phyloP scores from a whole-genome alignment of 2,113 vertebrate genomes.

The Chloropsis cyanopogon region DNA sequence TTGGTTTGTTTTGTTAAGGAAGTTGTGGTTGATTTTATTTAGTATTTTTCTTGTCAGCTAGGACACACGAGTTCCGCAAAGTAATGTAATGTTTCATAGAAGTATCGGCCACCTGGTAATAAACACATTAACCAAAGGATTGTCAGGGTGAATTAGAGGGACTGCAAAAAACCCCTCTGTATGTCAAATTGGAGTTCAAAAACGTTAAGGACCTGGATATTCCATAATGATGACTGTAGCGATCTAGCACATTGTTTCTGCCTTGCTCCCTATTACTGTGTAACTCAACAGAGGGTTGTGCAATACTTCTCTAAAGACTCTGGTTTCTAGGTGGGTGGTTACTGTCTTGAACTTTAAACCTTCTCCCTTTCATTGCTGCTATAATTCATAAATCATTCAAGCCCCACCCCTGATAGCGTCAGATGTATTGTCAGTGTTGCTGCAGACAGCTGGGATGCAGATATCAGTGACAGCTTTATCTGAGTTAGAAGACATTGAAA shows the following conservation, averaged over 20 bases:
- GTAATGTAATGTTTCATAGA: not conserved
- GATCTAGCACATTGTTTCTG: not conserved
- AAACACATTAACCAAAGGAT: not conserved
- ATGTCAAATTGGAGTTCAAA: not conserved
- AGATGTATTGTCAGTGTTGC: not conserved
- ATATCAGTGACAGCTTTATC: not conserved
- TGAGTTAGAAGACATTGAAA: not conserved
- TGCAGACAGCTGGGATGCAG: not conserved
- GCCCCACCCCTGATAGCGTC: not conserved
- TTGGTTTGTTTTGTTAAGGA: not conserved
- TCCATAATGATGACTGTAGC: not conserved
- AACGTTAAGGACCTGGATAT: not conserved
- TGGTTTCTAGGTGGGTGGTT: not conserved
- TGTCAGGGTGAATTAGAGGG: not conserved
- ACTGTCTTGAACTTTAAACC: conserved; percentile 54
- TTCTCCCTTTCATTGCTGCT: conserved; percentile 5
- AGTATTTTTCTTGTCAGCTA: not conserved
- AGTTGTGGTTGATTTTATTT: not conserved
- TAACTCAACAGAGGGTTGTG: not conserved
- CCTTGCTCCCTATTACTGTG: not conserved
- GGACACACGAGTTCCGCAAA: not conserved
- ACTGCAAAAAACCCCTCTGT: not conserved
- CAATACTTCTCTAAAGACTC: not conserved
- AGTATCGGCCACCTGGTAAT: not conserved
- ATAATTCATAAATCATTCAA: conserved; percentile 7